These are phyloP conservation scores for Eilema griseolum DNA, from an alignment of 2,888 invertebrate genomes.

Conservation along the genomic window DNA sequence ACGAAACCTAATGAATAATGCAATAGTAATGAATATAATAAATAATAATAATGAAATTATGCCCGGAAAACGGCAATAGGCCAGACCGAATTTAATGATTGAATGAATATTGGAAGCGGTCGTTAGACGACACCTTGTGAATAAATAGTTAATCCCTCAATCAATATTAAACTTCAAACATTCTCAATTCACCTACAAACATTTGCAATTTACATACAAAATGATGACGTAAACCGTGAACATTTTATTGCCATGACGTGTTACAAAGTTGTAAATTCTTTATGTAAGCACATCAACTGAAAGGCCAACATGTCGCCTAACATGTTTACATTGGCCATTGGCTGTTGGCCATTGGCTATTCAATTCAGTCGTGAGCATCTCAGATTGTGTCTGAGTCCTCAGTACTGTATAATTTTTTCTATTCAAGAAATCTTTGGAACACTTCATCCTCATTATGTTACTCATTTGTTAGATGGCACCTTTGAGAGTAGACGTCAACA, in stretches of 20 bases:
- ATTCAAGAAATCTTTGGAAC: background rate
- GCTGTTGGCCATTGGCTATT: background rate
- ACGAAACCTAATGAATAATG: too few relatives aligned
- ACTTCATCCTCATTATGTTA: background rate
- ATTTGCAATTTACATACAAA: conserved; percentile 9
- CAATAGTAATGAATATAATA: too few relatives aligned
- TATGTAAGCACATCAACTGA: background rate
- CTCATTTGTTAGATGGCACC: background rate
- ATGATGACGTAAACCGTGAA: conserved; percentile 15
- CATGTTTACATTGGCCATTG: conserved; percentile 20
- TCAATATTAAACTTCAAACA: background rate
- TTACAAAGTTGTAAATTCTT: conserved; percentile 14
- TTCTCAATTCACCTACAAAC: background rate
- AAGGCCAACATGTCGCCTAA: conserved; percentile 15
- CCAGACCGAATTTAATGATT: too few relatives aligned
- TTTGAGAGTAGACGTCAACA: background rate
- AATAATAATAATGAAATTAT: too few relatives aligned
- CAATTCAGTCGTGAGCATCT: too few relatives aligned
- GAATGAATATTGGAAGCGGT: too few relatives aligned
- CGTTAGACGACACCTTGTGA: background rate
- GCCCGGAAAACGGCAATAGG: too few relatives aligned
- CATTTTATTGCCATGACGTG: conserved; percentile 18
- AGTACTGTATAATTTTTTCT: background rate
- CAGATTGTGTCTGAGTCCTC: too few relatives aligned
- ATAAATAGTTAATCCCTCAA: background rate